Evolutionary conservation across 2,113 vertebrate genomes (phyloP).

Genomic region (Nibea coibor): DNA sequence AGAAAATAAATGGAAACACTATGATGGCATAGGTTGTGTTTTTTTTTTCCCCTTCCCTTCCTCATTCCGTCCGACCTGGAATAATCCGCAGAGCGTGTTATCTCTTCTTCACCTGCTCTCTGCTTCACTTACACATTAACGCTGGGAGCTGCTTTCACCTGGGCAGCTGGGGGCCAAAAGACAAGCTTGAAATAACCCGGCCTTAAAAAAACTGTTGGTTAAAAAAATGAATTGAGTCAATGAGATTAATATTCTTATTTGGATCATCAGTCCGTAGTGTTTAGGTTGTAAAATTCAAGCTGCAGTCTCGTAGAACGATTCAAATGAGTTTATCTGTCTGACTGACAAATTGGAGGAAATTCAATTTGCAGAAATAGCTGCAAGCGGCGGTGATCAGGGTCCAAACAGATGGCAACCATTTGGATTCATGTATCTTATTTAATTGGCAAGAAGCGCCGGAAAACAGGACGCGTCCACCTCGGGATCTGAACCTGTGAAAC

Average conservation of each 20-base stretch:
- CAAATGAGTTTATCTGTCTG: too few species aligned
- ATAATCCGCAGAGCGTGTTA: conserved; percentile 3
- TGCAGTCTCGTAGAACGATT: too few species aligned
- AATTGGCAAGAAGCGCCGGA: too few species aligned
- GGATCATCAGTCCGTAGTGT: not conserved
- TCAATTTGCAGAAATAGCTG: too few species aligned
- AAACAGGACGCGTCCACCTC: too few species aligned
- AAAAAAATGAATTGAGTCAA: not conserved
- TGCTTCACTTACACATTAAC: not conserved
- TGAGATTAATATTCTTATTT: not conserved
- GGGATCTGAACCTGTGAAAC: too few species aligned
- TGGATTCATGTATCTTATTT: too few species aligned
- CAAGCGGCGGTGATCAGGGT: too few species aligned
- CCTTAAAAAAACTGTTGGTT: not conserved
- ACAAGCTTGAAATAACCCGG: not conserved
- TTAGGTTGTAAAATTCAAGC: not conserved
- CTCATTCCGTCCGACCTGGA: not conserved
- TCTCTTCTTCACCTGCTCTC: conserved; percentile 8
- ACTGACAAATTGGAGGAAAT: too few species aligned
- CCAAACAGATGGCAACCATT: too few species aligned
- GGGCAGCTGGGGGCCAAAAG: not conserved
- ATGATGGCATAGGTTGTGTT: not conserved
- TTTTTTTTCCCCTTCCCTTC: not conserved
- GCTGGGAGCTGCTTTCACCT: not conserved
- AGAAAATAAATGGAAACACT: conserved; percentile 26